These are phyloP conservation scores for Eulemur rubriventer DNA, from an alignment of 2,797 vertebrate species.

Conservation along the genomic window DNA sequence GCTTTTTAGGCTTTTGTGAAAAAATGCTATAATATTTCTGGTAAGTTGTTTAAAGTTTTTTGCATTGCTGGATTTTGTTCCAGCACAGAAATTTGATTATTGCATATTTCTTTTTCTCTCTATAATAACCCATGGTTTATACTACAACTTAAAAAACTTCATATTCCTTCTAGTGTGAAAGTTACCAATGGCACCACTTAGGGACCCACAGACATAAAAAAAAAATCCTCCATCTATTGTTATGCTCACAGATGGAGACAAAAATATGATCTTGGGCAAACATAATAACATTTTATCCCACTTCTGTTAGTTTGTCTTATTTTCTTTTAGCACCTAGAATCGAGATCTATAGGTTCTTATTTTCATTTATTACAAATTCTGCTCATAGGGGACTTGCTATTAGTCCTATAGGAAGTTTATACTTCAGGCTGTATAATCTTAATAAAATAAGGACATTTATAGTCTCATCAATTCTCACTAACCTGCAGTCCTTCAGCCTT, in stretches of 20 bases:
- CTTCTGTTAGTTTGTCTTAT: background rate
- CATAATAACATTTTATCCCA: background rate
- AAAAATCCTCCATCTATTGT: background rate
- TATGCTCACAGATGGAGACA: background rate
- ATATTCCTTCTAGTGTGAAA: background rate
- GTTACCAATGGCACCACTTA: background rate
- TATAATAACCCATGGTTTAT: background rate
- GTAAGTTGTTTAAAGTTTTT: background rate
- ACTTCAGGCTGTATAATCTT: slow-evolving; percentile 47
- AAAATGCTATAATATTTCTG: background rate
- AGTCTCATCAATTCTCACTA: slow-evolving; percentile 79
- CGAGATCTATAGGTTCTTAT: background rate
- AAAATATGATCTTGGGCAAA: background rate
- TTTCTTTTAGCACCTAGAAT: slow-evolving; percentile 28
- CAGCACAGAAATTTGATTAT: background rate
- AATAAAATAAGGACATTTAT: slow-evolving; percentile 70
- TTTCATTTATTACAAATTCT: slow-evolving; percentile 46
- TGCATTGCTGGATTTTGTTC: background rate
- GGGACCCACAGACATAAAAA: background rate
- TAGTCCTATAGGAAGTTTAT: slow-evolving; percentile 71
- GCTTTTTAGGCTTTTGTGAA: background rate
- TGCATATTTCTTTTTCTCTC: background rate
- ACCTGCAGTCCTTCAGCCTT: slow-evolving; percentile 69
- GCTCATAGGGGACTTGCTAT: slow-evolving; percentile 44
- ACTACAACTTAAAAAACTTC: background rate